Conservation (phyloP, 2,113 vertebrate genomes). For the Miniopterus natalensis region DNA sequence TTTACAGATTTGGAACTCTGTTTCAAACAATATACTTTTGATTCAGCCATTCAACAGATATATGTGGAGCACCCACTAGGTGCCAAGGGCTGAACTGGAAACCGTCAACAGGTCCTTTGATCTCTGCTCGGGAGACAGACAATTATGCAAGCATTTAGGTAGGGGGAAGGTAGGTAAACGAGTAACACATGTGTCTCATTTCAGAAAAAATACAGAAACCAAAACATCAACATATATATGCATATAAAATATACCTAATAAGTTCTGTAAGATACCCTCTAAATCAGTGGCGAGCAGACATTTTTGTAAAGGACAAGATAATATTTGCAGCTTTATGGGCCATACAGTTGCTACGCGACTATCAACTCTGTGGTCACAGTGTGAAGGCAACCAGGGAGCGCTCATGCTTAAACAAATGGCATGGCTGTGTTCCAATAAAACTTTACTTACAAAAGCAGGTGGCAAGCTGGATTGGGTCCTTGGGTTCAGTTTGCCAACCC, state of each 20-base stretch:
- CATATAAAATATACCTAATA: neutral
- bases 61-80: neutral
- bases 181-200: neutral
- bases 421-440: neutral
- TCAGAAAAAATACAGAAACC: neutral
- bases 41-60: neutral
- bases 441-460: constrained; percentile 35
- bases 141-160: neutral
- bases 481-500: neutral
- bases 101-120: neutral
- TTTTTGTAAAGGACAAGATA: neutral
- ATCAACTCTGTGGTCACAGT: neutral
- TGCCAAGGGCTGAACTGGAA: neutral
- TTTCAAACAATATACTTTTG: constrained; percentile 12
- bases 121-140: neutral
- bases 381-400: neutral
- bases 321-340: neutral
- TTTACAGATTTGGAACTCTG: constrained; percentile 12
- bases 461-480: neutral
- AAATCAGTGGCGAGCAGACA: neutral
- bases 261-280: neutral
- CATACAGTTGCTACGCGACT: neutral
- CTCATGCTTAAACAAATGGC: neutral
- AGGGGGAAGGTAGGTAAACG: neutral
- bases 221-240: neutral